Evolutionary conservation across 1,140 invertebrate genomes (phyloP), one percentile per base, ranked within the genome.

Genomic region (Drosophila tristis): DNA sequence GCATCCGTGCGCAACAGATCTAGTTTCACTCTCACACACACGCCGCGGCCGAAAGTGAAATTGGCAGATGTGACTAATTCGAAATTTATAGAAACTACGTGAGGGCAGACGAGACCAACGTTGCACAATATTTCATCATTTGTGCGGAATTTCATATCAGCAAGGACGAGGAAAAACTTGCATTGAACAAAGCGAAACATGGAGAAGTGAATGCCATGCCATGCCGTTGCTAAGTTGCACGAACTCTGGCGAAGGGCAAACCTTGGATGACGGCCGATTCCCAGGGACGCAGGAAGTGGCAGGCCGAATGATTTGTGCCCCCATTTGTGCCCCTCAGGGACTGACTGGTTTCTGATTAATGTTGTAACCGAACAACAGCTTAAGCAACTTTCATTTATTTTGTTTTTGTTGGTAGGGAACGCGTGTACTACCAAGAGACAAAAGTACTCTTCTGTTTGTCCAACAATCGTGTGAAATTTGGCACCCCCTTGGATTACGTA

Each of bases 251-350:
- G 76, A 77, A 67, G 78, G 67, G 64, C 67, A 29, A 70, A 70
- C 74, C 72, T 85, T 80, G 66, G 47, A 42, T 39, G 35, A 39
- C 11, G 11, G 35, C 35, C 59, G 44, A 67, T 49, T 60, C 51
- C 62, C 80, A 84, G 72, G 80, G 80, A 72, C 65, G 57, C 80
- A 85, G 80, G 80, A 85, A 85, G 80, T 85, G 47, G 23, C 29
- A 23, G 45, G 39, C 35, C 45, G 15, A 45, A 31, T 62, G 58
- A 63, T 71, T 74, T 71, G 61, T 48, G 57, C 16, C 48, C 65
- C 56, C 63, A 51, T 49, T 20, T 43, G 39, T 13, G 31, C 31
- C 35, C 35, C 35, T 39, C 35, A 39, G 35, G 35, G 35, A 39
- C 35, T 5, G 70, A 84, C 80, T 68, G 77, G 80, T 84, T 85